phyloP scores from a whole-genome alignment of 2,888 invertebrate species.

The Brachyptera putata region DNA sequence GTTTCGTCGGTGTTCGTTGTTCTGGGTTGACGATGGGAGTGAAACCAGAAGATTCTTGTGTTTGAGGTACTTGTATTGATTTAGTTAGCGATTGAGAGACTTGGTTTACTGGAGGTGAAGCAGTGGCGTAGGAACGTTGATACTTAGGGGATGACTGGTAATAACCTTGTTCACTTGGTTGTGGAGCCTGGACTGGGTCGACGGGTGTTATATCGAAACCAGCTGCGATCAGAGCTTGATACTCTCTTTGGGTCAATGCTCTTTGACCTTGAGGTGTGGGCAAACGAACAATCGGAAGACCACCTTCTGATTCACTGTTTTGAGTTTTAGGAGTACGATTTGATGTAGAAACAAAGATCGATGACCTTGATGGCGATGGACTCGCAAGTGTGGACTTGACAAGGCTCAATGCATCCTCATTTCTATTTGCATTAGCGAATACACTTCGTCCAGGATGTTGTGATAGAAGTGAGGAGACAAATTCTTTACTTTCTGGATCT shows the following conservation, averaged over 20 bases:
- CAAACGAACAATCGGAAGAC: conserved; percentile 30
- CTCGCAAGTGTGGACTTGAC: conserved; percentile 4
- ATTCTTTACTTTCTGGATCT: conserved; percentile 9
- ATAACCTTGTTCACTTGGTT: neutral
- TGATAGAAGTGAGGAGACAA: conserved; percentile 22
- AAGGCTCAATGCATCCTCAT: neutral
- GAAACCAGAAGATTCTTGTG: neutral
- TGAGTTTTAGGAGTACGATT: neutral
- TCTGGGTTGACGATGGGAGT: neutral
- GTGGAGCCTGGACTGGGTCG: neutral
- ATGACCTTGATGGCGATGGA: conserved; percentile 24
- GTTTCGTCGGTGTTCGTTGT: conserved; percentile 9
- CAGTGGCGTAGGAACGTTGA: conserved; percentile 28
- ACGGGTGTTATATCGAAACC: conserved; percentile 32
- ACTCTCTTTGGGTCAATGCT: conserved; percentile 32
- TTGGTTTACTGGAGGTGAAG: conserved; percentile 23
- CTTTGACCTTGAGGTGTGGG: conserved; percentile 33
- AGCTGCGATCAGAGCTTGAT: conserved; percentile 31
- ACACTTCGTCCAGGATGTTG: conserved; percentile 18
- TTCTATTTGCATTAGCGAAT: neutral
- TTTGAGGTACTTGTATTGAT: neutral
- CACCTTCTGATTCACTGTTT: conserved; percentile 6
- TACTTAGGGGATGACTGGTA: conserved; percentile 24
- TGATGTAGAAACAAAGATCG: conserved; percentile 29
- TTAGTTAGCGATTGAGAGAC: neutral